Percentiles rank a stretch among this genome's conserved stretches.
Evolutionary conservation across 2,797 vertebrate species (phyloP).

Genomic region (Sphaeramia orbicularis): DNA sequence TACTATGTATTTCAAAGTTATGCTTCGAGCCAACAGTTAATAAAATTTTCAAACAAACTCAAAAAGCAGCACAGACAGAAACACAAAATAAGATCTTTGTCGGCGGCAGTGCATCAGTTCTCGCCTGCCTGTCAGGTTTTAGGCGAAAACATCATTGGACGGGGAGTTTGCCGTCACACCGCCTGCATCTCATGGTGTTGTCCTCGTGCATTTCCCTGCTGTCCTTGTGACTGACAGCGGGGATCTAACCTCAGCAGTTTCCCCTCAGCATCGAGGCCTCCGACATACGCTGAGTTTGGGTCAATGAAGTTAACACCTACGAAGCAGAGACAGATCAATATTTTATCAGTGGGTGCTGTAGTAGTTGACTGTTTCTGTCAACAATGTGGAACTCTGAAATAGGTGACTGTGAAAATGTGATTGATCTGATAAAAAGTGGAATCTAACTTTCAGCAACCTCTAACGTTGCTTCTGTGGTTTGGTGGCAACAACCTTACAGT

Average conservation of each 20-base stretch:
- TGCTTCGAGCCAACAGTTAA: background rate
- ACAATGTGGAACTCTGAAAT: background rate
- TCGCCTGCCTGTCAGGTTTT: constrained; percentile 83
- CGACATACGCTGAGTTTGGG: constrained; percentile 82
- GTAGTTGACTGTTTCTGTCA: no score
- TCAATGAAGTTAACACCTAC: constrained; percentile 86
- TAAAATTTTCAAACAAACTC: constrained; percentile 26
- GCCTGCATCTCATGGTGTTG: constrained; percentile 31
- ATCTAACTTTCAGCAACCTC: no score
- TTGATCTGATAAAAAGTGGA: no score
- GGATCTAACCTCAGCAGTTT: constrained; percentile 90
- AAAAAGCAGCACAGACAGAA: constrained; percentile 9
- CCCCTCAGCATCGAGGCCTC: constrained; percentile 73
- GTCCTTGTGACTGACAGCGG: constrained; percentile 73
- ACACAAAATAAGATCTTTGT: constrained; percentile 2
- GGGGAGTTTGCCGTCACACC: constrained; percentile 71
- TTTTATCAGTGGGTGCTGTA: background rate
- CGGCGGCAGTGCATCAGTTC: constrained; percentile 78
- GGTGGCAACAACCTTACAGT: no score
- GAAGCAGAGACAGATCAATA: constrained; percentile 1
- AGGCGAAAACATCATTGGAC: constrained; percentile 84
- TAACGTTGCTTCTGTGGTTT: no score
- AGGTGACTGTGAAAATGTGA: background rate
- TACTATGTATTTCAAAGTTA: constrained; percentile 22
- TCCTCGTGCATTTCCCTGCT: constrained; percentile 61